Evolutionary conservation across 1,140 invertebrate species (phyloP).

Genomic region (Pseudobourletiella spinata): DNA sequence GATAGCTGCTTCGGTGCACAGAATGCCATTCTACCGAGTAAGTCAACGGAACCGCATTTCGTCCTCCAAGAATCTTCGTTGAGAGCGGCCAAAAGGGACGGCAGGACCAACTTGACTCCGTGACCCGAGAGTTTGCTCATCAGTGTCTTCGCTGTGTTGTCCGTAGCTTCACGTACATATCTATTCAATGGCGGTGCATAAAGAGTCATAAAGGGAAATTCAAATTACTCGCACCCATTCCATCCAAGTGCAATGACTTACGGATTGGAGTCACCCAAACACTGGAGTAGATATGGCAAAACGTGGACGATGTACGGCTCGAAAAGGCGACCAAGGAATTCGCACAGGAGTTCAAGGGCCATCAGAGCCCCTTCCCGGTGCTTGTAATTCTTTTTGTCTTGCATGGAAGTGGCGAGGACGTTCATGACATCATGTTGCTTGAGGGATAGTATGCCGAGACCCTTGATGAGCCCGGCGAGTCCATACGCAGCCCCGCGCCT

Average conservation of each 20-base stretch:
- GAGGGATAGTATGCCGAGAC: conserved; percentile 87
- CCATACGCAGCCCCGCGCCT: conserved; percentile 71
- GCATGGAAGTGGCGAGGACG: conserved; percentile 84
- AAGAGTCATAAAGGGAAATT: conserved; percentile 9
- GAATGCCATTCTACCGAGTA: conserved; percentile 94
- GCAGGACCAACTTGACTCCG: conserved; percentile 91
- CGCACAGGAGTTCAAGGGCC: conserved; percentile 95
- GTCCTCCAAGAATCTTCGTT: conserved; percentile 99
- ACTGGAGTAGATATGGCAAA: conserved; percentile 84
- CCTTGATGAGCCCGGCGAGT: conserved; percentile 82
- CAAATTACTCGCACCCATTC: too few species aligned
- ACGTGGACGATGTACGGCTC: conserved; percentile 98
- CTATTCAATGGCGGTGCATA: conserved; percentile 7
- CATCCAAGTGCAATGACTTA: too few species aligned
- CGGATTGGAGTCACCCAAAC: conserved; percentile 90
- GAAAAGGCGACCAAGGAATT: conserved; percentile 88
- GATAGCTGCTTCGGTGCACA: conserved; percentile 98
- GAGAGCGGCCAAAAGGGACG: conserved; percentile 78
- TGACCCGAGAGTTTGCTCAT: conserved; percentile 88
- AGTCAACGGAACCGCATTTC: conserved; percentile 91
- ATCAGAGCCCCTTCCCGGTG: conserved; percentile 91
- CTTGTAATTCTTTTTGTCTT: conserved; percentile 92
- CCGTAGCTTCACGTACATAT: conserved; percentile 77
- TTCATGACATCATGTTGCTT: conserved; percentile 96
- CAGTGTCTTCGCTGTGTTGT: conserved; percentile 79